Base-by-base conservation (phyloP, 2,797 vertebrate genomes). In the Chaenodraco wilsoni region DNA sequence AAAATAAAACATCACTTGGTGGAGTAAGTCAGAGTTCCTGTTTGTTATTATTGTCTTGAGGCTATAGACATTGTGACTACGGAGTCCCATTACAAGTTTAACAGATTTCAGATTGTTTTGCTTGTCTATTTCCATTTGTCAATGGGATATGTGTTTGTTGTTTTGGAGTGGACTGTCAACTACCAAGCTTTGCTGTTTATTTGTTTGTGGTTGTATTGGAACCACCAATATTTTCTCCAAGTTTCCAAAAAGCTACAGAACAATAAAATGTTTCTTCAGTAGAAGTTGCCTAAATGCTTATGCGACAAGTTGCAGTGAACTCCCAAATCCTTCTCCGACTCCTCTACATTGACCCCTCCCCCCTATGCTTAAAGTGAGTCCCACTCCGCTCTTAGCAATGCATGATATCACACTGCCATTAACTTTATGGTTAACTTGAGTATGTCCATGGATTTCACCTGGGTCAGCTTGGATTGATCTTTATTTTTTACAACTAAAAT, bases 31-130 rank as follows among this genome's bases (percentile, higher is more conserved):
- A 59, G 46, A 43, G 19, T 58, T 37, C 31, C 10, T 19, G 49
- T 55, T 41, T 56, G 51, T 55, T 16, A 56, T 14, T 15, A 23
- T 27, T 62, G n/a, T 40, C 41, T 46, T 45, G 41, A 45, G 58
- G n/a, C 15, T 69, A 49, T 57, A 69, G 67, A 62, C 48, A 48
- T n/a, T 48, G 43, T 51, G 67, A 51, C 67, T 60, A 46, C 65
- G 31, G 37, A 43, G 49, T 40, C 27, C 10, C 19, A 6, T 62
- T 54, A 37, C 19, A 21, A 49, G 31, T 52, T 8, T 1, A 21
- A 49, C 17, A 27, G 1, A 46, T n/a, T 56, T 67, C 23, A 54
- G 11, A 44, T 54, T 13, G 15, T 48, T 21, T 31, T 56, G 45
- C 17, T 37, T n/a, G 45, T 48, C 48, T 43, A 60, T 44, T 70